Percentiles rank a stretch among this genome's conserved stretches.
These are phyloP conservation scores for Lochmaea capreae DNA, from an alignment of 2,888 invertebrate species.

Conservation along the genomic window DNA sequence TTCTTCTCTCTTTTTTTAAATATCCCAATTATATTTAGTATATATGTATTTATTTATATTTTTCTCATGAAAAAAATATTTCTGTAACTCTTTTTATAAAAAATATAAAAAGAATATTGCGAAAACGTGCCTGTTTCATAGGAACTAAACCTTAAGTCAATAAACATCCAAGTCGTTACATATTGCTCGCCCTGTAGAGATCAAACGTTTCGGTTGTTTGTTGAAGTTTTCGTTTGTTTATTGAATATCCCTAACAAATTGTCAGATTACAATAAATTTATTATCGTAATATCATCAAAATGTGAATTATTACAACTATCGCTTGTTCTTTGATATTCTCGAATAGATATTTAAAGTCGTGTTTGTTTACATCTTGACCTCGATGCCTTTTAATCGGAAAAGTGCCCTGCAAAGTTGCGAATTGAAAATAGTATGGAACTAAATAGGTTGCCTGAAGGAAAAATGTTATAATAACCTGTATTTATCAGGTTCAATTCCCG, in stretches of 20 bases:
- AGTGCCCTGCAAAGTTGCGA: not conserved
- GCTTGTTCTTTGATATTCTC: conserved; percentile 28
- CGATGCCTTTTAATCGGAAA: not conserved
- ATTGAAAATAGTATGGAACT: not conserved
- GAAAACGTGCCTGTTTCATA: not conserved
- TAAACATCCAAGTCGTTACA: not conserved
- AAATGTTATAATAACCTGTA: not conserved
- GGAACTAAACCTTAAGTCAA: not conserved
- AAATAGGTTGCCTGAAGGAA: not conserved
- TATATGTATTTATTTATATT: no score
- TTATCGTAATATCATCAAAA: conserved; percentile 27
- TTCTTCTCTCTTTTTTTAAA: no score
- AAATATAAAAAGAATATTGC: not conserved
- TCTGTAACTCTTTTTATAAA: not conserved
- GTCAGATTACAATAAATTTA: conserved; percentile 23
- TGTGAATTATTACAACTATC: conserved; percentile 24
- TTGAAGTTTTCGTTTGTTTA: conserved; percentile 22
- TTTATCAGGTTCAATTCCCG: no score
- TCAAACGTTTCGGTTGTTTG: conserved; percentile 14
- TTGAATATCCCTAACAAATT: conserved; percentile 29
- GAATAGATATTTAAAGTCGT: conserved; percentile 1
- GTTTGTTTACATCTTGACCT: conserved; percentile 2
- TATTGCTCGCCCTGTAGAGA: conserved; percentile 16
- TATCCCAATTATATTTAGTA: no score
- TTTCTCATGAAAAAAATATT: no score